Percentiles rank a stretch among this genome's conserved stretches.
phyloP scores from a whole-genome alignment of 35 echinoderm and acorn worm species.

The Apostichopus parvimensis region DNA sequence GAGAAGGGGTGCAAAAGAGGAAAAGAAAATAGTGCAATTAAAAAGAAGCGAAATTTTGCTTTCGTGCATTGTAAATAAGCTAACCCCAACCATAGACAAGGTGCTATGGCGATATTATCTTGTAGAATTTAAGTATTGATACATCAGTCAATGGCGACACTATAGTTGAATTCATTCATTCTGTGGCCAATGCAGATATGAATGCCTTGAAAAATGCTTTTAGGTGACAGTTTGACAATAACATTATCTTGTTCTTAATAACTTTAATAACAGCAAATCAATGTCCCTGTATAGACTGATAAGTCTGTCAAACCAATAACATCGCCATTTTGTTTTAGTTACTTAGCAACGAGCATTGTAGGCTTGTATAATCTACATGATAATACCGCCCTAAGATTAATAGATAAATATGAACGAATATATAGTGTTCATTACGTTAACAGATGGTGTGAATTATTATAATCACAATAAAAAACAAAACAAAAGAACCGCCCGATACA shows the following conservation, averaged over 20 bases:
- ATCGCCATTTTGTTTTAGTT: no score
- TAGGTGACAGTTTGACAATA: no score
- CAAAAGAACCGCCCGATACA: not conserved
- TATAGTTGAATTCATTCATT: no score
- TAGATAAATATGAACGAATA: conserved; percentile 8
- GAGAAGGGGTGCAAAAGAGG: conserved; percentile 50
- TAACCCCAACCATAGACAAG: conserved; percentile 22
- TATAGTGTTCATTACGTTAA: not conserved
- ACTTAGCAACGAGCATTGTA: no score
- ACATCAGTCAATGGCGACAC: no score
- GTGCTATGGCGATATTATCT: not conserved
- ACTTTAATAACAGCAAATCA: no score
- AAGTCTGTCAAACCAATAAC: no score
- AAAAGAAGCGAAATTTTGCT: not conserved
- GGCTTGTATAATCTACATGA: not conserved
- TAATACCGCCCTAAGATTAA: not conserved
- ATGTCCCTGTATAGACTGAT: no score
- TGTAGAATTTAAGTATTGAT: not conserved
- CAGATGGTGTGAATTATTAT: conserved; percentile 2
- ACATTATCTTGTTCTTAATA: no score
- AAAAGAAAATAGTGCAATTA: conserved; percentile 55
- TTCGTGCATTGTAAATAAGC: conserved; percentile 37
- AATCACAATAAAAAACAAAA: conserved; percentile 6
- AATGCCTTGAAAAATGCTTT: no score
- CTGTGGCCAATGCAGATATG: no score